phyloP scores from a whole-genome alignment of 2,797 vertebrate species.

The Gallinago nigripennis region DNA sequence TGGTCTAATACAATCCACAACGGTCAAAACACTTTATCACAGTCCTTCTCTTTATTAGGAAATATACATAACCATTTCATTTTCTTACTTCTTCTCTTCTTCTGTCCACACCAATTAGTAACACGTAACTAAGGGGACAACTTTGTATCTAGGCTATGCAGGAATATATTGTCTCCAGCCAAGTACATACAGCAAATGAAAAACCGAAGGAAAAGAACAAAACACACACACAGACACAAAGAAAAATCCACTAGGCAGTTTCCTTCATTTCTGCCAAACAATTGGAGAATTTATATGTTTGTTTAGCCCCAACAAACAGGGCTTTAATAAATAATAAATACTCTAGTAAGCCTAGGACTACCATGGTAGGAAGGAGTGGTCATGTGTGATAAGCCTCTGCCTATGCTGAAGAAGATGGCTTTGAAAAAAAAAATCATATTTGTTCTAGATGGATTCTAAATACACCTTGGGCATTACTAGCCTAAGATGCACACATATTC shows the following conservation, averaged over 20 bases:
- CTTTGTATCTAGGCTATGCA: background rate
- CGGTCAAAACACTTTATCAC: background rate
- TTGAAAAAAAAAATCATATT: background rate
- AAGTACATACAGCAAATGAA: background rate
- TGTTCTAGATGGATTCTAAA: background rate
- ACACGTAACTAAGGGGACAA: background rate
- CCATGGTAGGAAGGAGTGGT: background rate
- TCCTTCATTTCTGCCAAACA: background rate
- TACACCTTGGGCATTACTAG: background rate
- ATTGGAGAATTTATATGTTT: background rate
- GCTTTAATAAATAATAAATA: background rate
- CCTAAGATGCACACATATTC: rapidly evolving
- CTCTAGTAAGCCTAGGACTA: background rate
- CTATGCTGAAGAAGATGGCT: background rate
- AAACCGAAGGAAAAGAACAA: background rate
- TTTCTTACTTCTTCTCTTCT: background rate
- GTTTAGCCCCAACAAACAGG: background rate
- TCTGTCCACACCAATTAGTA: background rate
- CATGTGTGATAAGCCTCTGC: background rate
- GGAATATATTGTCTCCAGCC: background rate
- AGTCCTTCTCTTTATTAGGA: background rate
- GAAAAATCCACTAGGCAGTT: background rate
- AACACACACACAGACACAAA: background rate
- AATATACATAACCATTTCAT: background rate
- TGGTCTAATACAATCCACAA: background rate